Evolutionary conservation across 2,888 invertebrate species (phyloP), one percentile per base, ranked within the genome.

Genomic region (Erebia aethiops): DNA sequence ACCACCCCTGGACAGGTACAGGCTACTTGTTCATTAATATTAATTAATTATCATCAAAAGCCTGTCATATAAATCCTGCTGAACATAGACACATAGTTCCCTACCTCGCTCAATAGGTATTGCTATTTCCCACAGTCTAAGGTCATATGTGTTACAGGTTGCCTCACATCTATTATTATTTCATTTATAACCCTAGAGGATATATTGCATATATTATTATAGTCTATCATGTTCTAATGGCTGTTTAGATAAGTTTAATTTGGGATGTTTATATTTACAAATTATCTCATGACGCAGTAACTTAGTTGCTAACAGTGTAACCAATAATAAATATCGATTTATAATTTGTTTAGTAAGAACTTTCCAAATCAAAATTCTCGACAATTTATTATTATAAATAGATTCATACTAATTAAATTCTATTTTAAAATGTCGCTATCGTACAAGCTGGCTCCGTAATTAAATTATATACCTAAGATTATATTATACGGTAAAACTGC

Each of bases 391-490:
- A n/a, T n/a, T n/a, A n/a, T n/a, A 43, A 43, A 10, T 43, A 26
- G 26, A 61, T n/a, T n/a, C n/a, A n/a, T 62, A 62, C 14, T 8
- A 49, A 62, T 49, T 18, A 49, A 46, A 21, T 49, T 8, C 62
- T 46, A 62, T 62, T 49, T 62, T 62, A 46, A 46, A 14, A 56
- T 46, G 16, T 49, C 13, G 49, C 16, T 65, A 56, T 52, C 41
- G 13, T 13, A 65, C 3, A n/a, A 58, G 56, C 16, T 26, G 5
- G 16, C 56, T 58, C 26, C 10, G 11, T 70, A 70, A 72, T 74
- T 67, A 18, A 69, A 71, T 74, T 74, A 68, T 41, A 46, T 58
- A 62, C 16, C 18, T 61, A 16, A n/a, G 13, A 18, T 10, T 54
- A 16, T 18, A 57, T 8, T 51, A 57, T 13, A 43, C 16, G 18